Evolutionary conservation across 1,140 invertebrate genomes (phyloP), one percentile per base, ranked within the genome.

Genomic region (Lineus longissimus): DNA sequence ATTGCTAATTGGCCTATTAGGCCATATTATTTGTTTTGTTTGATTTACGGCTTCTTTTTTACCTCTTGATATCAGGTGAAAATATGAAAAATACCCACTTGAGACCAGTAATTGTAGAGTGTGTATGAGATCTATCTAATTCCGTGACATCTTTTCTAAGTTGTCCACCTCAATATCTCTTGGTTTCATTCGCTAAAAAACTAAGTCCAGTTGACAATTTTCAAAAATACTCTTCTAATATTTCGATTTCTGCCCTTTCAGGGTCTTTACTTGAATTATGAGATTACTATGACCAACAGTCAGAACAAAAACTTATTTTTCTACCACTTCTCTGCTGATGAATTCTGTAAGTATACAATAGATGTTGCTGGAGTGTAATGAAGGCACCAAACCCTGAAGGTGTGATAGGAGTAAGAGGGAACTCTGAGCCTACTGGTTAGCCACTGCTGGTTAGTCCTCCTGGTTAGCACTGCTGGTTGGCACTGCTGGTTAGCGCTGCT

Each of bases 251-350:
- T 71, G 36, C 55, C 67, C 69, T 81, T 82, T 23, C 71, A 88
- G 86, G 89, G 89, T 7, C 77, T 91, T 55, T 85, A 88, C 69
- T 72, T 91, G 0, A 85, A 84, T 47, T 92, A 91, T 72, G 83
- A 85, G 63, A 86, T 92, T 64, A 78, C 87, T 36, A 83, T 95
- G 89, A 94, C 90, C 0, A 95, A 95, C 81, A 91, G 89, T 7
- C 82, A 86, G 0, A 82, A 84, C 15, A 87, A 87, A 0, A 88
- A 90, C 75, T 88, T 89, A 67, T 92, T 91, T 88, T 87, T 88
- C 71, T 86, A 90, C 73, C 92, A 95, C 76, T 93, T 94, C 76
- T 94, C 92, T 0, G 92, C 92, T 41, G 93, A 95, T 80, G 90
- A 95, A 85, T 93, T 94, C 79, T 93, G 92, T 92, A 86, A 89